Conservation (phyloP, 1,140 invertebrate genomes). For the Euwallacea fornicatus region DNA sequence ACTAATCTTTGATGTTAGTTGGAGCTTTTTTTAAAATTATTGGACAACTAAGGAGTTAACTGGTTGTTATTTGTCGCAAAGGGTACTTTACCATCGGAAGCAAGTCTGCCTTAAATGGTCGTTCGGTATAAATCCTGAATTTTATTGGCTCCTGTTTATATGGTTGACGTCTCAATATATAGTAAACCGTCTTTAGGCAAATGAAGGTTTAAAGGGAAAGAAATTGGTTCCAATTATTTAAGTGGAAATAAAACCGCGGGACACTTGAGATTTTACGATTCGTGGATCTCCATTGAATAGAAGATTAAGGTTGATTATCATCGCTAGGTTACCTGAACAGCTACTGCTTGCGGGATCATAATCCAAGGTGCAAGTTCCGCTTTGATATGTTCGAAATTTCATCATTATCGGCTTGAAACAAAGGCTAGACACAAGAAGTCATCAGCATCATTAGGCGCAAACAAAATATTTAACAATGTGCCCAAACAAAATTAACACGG, state of each 20-base stretch:
- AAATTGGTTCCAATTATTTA: conserved; percentile 23
- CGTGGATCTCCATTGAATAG: not conserved
- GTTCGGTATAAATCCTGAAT: conserved; percentile 10
- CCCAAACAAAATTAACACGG: conserved; percentile 31
- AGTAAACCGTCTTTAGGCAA: conserved; percentile 17
- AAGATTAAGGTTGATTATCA: not conserved
- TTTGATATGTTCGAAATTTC: not conserved
- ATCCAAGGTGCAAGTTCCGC: not conserved
- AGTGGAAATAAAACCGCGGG: conserved; percentile 20
- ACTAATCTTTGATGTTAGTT: not conserved
- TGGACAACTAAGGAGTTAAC: conserved; percentile 6
- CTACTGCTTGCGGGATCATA: not conserved
- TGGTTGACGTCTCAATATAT: conserved; percentile 20
- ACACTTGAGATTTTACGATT: conserved; percentile 19
- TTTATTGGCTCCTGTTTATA: conserved; percentile 23
- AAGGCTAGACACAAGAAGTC: conserved; percentile 22
- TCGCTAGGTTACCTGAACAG: not conserved
- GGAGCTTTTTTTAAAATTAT: conserved; percentile 13
- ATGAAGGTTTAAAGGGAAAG: conserved; percentile 15
- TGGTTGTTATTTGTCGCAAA: conserved; percentile 14
- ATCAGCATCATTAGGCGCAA: conserved; percentile 24
- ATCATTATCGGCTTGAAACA: conserved; percentile 24
- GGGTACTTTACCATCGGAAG: conserved; percentile 23
- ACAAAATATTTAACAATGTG: conserved; percentile 25
- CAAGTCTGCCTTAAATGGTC: conserved; percentile 10